phyloP scores from a whole-genome alignment of 2,888 invertebrate genomes.

The Phyto melanocephala region DNA sequence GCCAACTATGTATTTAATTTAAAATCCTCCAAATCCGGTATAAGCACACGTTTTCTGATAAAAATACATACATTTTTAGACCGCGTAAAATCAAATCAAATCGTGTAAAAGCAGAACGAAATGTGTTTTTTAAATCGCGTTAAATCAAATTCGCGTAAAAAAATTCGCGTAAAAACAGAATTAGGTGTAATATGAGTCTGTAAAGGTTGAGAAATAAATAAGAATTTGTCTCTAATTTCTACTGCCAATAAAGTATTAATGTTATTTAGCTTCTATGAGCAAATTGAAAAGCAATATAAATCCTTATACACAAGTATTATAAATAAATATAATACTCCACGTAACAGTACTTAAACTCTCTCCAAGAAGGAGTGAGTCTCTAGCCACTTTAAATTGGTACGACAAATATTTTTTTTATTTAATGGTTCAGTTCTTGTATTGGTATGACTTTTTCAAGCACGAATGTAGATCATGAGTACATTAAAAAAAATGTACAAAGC shows the following conservation, averaged over 20 bases:
- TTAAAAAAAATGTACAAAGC: not conserved
- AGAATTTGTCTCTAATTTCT: too few species aligned
- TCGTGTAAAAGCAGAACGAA: too few species aligned
- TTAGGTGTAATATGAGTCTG: too few species aligned
- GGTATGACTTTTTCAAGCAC: not conserved
- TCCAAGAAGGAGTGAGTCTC: not conserved
- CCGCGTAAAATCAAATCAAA: too few species aligned
- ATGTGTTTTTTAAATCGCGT: too few species aligned
- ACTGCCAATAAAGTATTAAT: not conserved
- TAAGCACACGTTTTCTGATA: too few species aligned
- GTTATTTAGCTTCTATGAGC: not conserved
- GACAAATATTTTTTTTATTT: not conserved
- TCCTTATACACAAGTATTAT: not conserved
- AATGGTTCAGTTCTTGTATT: not conserved
- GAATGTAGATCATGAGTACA: constrained; percentile 18
- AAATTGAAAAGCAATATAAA: not conserved
- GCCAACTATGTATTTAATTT: too few species aligned
- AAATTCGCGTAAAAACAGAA: too few species aligned
- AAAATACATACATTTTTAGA: too few species aligned
- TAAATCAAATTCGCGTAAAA: too few species aligned
- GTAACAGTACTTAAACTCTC: constrained; percentile 6
- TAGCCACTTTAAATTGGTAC: not conserved
- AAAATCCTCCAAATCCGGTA: too few species aligned
- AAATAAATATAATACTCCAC: not conserved
- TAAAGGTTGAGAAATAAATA: too few species aligned